A percentile compares a stretch with the other conserved stretches of the same genome.
These are phyloP conservation scores for Chiloscyllium plagiosum DNA, from an alignment of 2,113 vertebrate genomes.

Conservation along the genomic window DNA sequence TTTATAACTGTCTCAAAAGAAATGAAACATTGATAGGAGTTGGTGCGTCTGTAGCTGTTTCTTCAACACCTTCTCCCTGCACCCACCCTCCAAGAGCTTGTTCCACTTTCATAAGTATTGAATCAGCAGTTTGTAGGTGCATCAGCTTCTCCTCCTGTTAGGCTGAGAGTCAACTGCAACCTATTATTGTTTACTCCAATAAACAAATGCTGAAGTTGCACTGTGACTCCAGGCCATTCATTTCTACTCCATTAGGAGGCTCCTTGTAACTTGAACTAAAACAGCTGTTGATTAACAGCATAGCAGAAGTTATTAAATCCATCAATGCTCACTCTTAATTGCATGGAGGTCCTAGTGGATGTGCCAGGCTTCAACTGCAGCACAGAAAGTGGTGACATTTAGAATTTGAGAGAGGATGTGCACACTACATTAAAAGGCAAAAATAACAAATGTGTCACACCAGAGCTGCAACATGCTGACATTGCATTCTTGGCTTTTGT, in stretches of 20 bases:
- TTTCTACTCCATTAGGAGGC: not conserved
- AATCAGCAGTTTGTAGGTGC: not conserved
- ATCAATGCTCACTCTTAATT: not conserved
- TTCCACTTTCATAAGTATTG: not conserved
- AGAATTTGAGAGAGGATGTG: not conserved
- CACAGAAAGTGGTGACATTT: not conserved
- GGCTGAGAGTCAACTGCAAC: not conserved
- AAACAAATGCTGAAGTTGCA: not conserved
- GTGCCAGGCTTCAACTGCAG: not conserved
- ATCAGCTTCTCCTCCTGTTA: not conserved
- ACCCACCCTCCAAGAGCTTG: not conserved
- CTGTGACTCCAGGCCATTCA: not conserved
- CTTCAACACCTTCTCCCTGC: not conserved
- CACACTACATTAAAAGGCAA: not conserved
- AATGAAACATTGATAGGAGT: not conserved
- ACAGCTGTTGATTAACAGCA: not conserved
- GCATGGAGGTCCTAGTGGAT: not conserved
- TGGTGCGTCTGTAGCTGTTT: not conserved
- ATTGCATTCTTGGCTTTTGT: not conserved
- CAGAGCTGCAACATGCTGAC: not conserved
- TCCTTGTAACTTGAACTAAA: not conserved
- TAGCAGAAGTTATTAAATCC: not conserved
- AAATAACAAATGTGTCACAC: not conserved
- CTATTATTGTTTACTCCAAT: not conserved
- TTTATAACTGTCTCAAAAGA: not conserved